Conservation (phyloP, 2,113 vertebrate species). For the Gasterosteus nipponicus region DNA sequence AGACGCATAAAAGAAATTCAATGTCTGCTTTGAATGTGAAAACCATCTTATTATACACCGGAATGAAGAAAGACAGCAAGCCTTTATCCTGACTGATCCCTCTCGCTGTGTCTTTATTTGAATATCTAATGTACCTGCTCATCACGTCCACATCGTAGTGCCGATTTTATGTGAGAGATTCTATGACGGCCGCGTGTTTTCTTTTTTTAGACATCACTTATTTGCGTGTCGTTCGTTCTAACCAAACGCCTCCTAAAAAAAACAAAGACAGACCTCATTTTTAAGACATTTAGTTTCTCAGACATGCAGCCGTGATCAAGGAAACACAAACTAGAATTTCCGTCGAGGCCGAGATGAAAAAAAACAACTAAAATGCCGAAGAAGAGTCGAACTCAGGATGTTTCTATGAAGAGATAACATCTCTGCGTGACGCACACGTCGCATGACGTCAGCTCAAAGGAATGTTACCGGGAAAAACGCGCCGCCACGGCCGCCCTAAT, state of each 20-base stretch:
- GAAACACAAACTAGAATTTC: too few relatives aligned
- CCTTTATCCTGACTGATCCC: conserved; percentile 9
- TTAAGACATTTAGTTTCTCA: not conserved
- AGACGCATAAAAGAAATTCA: not conserved
- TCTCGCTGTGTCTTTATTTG: conserved; percentile 13
- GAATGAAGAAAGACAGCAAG: conserved; percentile 41
- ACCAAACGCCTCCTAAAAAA: not conserved
- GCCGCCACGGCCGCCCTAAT: not conserved
- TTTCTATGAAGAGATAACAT: conserved; percentile 12
- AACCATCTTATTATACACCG: not conserved
- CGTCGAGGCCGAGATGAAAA: too few relatives aligned
- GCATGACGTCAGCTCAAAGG: conserved; percentile 68
- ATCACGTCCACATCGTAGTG: not conserved
- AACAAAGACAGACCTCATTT: not conserved
- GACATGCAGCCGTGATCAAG: not conserved
- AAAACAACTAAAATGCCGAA: too few relatives aligned
- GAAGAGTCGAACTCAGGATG: not conserved
- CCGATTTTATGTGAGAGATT: not conserved
- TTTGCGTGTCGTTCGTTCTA: not conserved
- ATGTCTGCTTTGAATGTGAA: conserved; percentile 1
- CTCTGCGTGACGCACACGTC: conserved; percentile 50
- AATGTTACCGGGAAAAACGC: conserved; percentile 72
- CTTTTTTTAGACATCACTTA: not conserved
- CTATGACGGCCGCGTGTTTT: not conserved
- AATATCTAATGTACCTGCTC: conserved; percentile 1